Conservation (phyloP, 2,113 vertebrate genomes). For the Centropristis striata region DNA sequence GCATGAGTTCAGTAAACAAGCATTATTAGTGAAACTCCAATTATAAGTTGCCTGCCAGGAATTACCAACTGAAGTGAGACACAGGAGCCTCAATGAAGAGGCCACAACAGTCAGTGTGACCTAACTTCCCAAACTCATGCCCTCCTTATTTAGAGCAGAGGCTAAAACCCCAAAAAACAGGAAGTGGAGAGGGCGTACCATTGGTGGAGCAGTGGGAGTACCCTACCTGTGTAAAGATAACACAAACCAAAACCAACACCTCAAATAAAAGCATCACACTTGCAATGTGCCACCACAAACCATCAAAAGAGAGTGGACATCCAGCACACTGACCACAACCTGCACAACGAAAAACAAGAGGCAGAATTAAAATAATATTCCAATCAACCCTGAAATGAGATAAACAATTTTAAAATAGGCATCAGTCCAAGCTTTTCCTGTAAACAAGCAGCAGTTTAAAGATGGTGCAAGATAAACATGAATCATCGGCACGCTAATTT, state of each 20-base stretch:
- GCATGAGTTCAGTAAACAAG: neutral
- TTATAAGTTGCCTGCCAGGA: slow-evolving; percentile 1
- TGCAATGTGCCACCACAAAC: neutral
- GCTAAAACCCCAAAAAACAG: neutral
- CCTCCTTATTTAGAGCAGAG: slow-evolving; percentile 23
- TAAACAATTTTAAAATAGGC: slow-evolving; percentile 24
- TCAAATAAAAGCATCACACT: slow-evolving; percentile 14
- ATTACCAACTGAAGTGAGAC: neutral
- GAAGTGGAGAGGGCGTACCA: neutral
- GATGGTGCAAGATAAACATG: neutral
- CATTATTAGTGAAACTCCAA: neutral
- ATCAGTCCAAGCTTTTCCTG: neutral
- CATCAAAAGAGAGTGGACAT: slow-evolving; percentile 19
- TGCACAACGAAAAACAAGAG: neutral
- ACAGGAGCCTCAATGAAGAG: neutral
- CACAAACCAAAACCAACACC: slow-evolving; percentile 5
- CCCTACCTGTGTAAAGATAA: slow-evolving; percentile 26
- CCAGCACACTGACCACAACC: neutral
- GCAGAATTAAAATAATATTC: neutral
- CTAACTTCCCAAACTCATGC: neutral
- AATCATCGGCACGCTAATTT: neutral
- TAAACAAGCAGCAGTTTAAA: neutral
- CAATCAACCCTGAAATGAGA: slow-evolving; percentile 1
- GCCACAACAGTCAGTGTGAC: neutral
- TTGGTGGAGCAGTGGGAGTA: neutral